phyloP scores from a whole-genome alignment of 1,140 invertebrate species.

The Pinna nobilis region DNA sequence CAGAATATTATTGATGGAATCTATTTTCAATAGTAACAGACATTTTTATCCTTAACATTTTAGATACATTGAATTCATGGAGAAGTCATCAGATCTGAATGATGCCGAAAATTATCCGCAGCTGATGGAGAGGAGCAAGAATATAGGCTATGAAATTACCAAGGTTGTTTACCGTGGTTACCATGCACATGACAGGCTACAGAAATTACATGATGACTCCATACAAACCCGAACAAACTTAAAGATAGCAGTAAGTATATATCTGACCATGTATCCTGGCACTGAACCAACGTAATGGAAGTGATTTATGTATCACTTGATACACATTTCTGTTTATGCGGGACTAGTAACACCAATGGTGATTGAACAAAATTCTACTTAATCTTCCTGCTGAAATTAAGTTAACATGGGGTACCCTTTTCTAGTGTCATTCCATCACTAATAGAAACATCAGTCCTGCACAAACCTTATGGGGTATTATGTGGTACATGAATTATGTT shows the following conservation, averaged over 20 bases:
- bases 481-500: background rate
- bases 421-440: no score
- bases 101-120: constrained; percentile 64
- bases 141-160: constrained; percentile 68
- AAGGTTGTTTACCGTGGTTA: constrained; percentile 74
- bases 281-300: no score
- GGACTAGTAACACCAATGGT: background rate
- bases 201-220: constrained; percentile 68
- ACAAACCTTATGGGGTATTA: no score
- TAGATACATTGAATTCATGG: constrained; percentile 73
- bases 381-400: no score
- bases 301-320: background rate
- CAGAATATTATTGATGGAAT: no score
- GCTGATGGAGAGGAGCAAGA: constrained; percentile 61
- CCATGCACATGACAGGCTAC: constrained; percentile 68
- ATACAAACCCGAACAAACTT: constrained; percentile 67
- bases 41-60: constrained; percentile 2
- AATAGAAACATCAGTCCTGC: no score
- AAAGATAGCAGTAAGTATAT: constrained; percentile 66
- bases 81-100: constrained; percentile 68
- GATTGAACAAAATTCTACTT: no score
- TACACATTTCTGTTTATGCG: background rate
- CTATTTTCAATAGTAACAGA: background rate
- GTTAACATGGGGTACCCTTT: background rate
- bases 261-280: no score